A percentile compares a stretch with the other conserved stretches of the same genome.
Conservation (phyloP, 2,113 vertebrate species). For the Boleophthalmus pectinirostris region DNA sequence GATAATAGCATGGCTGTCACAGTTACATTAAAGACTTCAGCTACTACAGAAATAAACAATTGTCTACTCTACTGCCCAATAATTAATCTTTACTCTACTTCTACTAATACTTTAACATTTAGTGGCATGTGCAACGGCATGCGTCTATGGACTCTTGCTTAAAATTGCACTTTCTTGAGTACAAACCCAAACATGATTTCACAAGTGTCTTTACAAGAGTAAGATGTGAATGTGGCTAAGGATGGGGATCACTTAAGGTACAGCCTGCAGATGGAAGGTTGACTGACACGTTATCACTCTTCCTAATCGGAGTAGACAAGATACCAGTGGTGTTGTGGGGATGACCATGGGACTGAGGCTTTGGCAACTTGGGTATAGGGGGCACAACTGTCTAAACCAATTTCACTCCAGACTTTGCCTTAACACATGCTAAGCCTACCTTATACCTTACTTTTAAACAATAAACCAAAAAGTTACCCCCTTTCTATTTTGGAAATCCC, state of each 20-base stretch:
- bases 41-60: too few species aligned
- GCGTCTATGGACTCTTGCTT: too few species aligned
- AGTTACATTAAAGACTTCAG: too few species aligned
- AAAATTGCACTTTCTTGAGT: not conserved
- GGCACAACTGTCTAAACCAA: constrained; percentile 48
- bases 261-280: constrained; percentile 68
- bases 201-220: not conserved
- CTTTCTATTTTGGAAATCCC: constrained; percentile 20
- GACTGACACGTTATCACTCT: constrained; percentile 77
- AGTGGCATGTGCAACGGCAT: too few species aligned
- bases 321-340: constrained; percentile 76
- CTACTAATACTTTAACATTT: too few species aligned
- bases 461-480: constrained; percentile 13
- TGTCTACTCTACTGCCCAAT: too few species aligned
- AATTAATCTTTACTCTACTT: too few species aligned
- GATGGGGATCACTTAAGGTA: constrained; percentile 63
- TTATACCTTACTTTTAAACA: constrained; percentile 8
- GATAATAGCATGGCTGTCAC: too few species aligned
- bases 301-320: constrained; percentile 80
- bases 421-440: constrained; percentile 22
- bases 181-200: not conserved
- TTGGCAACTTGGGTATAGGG: constrained; percentile 14
- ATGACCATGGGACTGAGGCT: constrained; percentile 57
- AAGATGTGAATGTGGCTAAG: not conserved
- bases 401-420: constrained; percentile 41